A percentile compares a stretch with the other conserved stretches of the same genome.
Evolutionary conservation across 2,888 invertebrate species (phyloP).

Genomic region (Cerastis leucographa): DNA sequence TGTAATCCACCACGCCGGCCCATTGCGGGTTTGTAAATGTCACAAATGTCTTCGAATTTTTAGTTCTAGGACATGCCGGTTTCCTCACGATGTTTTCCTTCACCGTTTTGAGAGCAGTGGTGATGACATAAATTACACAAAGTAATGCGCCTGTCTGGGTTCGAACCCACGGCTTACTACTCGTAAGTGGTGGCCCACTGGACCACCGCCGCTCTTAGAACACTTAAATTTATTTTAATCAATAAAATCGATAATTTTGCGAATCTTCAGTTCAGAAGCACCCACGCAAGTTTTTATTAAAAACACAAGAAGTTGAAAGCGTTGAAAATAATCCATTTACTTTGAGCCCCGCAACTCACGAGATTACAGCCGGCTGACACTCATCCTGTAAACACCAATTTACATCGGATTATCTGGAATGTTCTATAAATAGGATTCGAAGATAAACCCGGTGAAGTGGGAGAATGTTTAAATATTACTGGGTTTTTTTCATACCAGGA

Average conservation of each 20-base stretch:
- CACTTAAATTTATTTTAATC: too few relatives aligned
- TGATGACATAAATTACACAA: too few relatives aligned
- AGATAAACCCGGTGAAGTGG: conserved; percentile 14
- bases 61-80: too few relatives aligned
- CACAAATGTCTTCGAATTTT: too few relatives aligned
- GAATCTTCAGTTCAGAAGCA: neutral
- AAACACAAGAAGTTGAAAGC: conserved; percentile 17
- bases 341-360: conserved; percentile 63
- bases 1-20: too few relatives aligned
- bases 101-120: too few relatives aligned
- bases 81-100: too few relatives aligned
- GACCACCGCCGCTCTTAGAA: too few relatives aligned
- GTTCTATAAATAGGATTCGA: conserved; percentile 39
- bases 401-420: conserved; percentile 56
- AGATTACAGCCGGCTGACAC: conserved; percentile 56
- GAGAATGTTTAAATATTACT: neutral
- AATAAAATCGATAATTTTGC: neutral
- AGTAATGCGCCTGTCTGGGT: too few relatives aligned
- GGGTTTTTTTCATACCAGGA: neutral
- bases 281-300: neutral
- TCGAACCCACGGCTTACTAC: too few relatives aligned
- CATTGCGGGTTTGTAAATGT: too few relatives aligned
- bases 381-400: conserved; percentile 60
- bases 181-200: too few relatives aligned
- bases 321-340: conserved; percentile 69